phyloP scores from a whole-genome alignment of 2,888 invertebrate species.

The Drosophila demipolita region DNA sequence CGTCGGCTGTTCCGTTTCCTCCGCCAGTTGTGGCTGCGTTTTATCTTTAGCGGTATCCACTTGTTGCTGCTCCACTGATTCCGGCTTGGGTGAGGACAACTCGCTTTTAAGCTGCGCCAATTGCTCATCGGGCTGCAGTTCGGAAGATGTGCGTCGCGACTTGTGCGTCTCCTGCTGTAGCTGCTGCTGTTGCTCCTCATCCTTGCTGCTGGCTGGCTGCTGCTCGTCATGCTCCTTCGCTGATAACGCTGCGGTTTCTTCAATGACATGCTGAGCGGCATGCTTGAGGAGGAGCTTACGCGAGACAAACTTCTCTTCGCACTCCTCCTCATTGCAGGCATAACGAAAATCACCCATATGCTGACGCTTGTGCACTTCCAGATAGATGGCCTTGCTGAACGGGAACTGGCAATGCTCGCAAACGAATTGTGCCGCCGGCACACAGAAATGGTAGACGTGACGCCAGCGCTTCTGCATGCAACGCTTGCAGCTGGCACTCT shows the following conservation, averaged over 20 bases:
- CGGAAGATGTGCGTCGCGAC: slow-evolving; percentile 17
- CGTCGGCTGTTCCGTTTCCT: slow-evolving; percentile 19
- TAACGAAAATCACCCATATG: slow-evolving; percentile 91
- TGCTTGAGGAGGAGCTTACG: slow-evolving; percentile 92
- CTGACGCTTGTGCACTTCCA: slow-evolving; percentile 93
- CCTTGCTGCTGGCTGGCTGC: slow-evolving; percentile 19
- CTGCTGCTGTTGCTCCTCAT: slow-evolving; percentile 5
- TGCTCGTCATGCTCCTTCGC: slow-evolving; percentile 6
- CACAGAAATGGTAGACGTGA: slow-evolving; percentile 95
- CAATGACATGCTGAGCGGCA: slow-evolving; percentile 86
- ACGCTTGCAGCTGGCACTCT: slow-evolving; percentile 93
- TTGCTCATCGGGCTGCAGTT: slow-evolving; percentile 12
- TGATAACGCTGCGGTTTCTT: slow-evolving; percentile 27
- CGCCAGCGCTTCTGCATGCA: slow-evolving; percentile 96
- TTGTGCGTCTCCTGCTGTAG: not conserved
- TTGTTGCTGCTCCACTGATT: slow-evolving; percentile 11
- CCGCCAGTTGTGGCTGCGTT: not conserved
- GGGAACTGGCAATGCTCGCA: slow-evolving; percentile 93
- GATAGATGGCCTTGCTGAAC: slow-evolving; percentile 91
- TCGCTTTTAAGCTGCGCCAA: slow-evolving; percentile 1
- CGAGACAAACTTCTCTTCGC: slow-evolving; percentile 92
- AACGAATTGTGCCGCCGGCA: slow-evolving; percentile 91
- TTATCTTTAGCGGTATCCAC: slow-evolving; percentile 17
- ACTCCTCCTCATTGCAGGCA: slow-evolving; percentile 89
- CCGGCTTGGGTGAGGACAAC: not conserved